phyloP scores from a whole-genome alignment of 2,797 vertebrate species.

The Alca torda region DNA sequence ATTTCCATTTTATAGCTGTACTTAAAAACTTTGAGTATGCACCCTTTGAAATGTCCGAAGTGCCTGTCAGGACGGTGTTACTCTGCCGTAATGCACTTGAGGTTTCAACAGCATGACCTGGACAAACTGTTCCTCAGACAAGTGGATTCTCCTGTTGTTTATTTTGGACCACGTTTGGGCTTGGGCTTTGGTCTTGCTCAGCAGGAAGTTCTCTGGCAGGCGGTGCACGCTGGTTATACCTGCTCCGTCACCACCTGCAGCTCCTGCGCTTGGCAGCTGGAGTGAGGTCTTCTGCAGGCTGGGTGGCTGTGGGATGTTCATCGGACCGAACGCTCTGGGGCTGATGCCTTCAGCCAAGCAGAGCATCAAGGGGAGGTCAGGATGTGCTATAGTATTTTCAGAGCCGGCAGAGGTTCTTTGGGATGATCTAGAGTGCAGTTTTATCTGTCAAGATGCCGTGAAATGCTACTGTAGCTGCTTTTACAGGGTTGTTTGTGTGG shows the following conservation, averaged over 20 bases:
- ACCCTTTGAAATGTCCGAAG: neutral
- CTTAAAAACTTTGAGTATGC: neutral
- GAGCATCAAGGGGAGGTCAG: neutral
- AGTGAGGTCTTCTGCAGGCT: neutral
- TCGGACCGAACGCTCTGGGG: neutral
- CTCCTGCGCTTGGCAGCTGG: neutral
- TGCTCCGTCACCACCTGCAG: neutral
- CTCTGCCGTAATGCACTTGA: neutral
- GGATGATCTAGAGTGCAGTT: neutral
- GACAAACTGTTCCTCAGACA: neutral
- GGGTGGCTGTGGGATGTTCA: neutral
- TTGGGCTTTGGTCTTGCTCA: neutral
- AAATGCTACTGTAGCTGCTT: neutral
- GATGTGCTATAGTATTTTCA: fast-evolving
- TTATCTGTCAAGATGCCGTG: neutral
- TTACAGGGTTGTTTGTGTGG: neutral
- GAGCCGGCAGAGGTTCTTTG: neutral
- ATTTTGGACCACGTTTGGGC: neutral
- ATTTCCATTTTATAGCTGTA: neutral
- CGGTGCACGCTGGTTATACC: neutral
- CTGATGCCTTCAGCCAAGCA: neutral
- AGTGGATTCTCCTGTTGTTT: neutral
- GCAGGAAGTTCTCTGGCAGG: neutral
- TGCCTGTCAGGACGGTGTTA: neutral
- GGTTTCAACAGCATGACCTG: neutral